phyloP scores from a whole-genome alignment of 2,797 vertebrate species.

The Pipistrellus nathusii region DNA sequence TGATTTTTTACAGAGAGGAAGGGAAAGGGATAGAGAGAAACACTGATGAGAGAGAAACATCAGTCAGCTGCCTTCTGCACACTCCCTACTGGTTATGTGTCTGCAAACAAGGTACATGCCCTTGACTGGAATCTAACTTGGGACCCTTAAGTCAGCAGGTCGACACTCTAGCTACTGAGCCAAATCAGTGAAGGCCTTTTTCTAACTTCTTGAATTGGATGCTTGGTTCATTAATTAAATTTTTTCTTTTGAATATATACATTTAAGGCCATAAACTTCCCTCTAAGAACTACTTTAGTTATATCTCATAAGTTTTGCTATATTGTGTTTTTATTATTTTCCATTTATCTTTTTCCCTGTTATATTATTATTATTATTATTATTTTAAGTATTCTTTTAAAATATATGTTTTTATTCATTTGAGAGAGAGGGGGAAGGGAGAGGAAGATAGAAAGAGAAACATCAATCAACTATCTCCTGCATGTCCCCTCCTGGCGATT shows the following conservation, averaged over 20 bases:
- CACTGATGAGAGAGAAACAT: too few relatives aligned
- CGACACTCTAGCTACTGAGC: rapidly evolving
- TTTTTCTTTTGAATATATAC: background rate
- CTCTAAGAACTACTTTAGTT: background rate
- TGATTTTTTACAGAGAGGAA: too few relatives aligned
- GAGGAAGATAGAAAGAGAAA: too few relatives aligned
- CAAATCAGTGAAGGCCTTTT: background rate
- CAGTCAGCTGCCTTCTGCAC: too few relatives aligned
- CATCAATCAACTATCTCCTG: too few relatives aligned
- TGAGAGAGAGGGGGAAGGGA: too few relatives aligned
- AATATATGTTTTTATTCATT: background rate
- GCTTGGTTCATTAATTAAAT: background rate
- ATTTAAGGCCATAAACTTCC: slow-evolving; percentile 21
- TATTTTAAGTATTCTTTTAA: background rate
- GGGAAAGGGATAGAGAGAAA: too few relatives aligned
- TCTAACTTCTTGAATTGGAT: background rate
- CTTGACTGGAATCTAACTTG: too few relatives aligned
- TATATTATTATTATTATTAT: background rate
- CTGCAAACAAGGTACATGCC: too few relatives aligned
- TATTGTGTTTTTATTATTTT: background rate
- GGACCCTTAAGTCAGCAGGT: rapidly evolving
- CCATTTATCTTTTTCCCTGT: background rate
- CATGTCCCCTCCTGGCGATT: too few relatives aligned
- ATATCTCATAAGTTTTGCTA: background rate
- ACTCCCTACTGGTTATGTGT: too few relatives aligned